Base-by-base conservation (phyloP, 2,797 vertebrate species). In the Australoheros facetus region DNA sequence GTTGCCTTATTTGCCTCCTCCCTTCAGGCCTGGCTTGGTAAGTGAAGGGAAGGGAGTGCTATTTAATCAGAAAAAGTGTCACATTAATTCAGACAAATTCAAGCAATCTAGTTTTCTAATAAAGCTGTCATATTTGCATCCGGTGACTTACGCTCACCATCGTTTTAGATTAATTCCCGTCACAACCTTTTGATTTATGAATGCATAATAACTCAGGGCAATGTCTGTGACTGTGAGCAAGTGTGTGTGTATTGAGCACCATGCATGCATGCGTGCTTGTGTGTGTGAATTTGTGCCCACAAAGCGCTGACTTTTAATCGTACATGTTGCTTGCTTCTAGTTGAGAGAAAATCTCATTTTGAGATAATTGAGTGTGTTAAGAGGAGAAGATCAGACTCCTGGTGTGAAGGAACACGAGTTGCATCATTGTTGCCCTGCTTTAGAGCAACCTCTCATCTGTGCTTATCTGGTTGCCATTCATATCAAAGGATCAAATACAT, bases 91-190 rank as follows among this genome's bases (percentile, higher is more conserved):
- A 93, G 90, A 94, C 89, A 93, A 94, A 93, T 95, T 87, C 87
- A 84, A 87, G 86, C 91, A 92, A 93, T 94, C 92, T 89, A 83
- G 87, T 92, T 94, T 92, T 91, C 91, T 94, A 93, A 94, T 95
- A 94, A 93, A 95, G 91, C 92, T 95, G 93, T 94, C 93, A 93
- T 88, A 94, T 93, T 94, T 92, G 91, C 93, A 92, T 92, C 91
- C 86, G 92, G 75, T 90, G 91, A 93, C 92, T 93, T 93, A 92
- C 90, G 89, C 85, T 91, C 88, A 79, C 87, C 88, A 90, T 88
- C 87, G 84, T 91, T 93, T 91, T 84, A 88, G 85, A 93, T 94
- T 93, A 92, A 93, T 93, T 93, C 87, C 88, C 71, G 82, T 92
- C 88, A 88, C 89, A 90, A 92, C 87, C 92, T 89, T 90, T 87